Conservation (phyloP, 2,113 vertebrate genomes). For the Albula glossodonta region DNA sequence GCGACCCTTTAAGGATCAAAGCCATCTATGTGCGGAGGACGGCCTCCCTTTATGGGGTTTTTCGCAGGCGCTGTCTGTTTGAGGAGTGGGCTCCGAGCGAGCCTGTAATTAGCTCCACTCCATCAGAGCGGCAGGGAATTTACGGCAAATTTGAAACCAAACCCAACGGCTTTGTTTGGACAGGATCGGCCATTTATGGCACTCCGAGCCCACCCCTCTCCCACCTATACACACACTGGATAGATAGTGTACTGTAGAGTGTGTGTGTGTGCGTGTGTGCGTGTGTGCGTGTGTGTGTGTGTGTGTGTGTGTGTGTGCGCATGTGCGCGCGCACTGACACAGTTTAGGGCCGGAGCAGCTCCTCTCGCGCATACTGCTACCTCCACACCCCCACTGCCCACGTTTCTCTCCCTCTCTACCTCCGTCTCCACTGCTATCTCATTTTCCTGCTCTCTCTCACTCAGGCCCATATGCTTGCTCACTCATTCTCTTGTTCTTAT, state of each 20-base stretch:
- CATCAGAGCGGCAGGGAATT: background rate
- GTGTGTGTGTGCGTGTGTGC: background rate
- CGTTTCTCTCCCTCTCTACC: background rate
- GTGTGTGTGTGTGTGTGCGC: constrained; percentile 2
- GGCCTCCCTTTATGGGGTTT: background rate
- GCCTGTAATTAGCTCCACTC: background rate
- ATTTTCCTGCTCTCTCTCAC: background rate
- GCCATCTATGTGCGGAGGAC: background rate
- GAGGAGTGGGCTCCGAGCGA: background rate
- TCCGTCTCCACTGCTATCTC: background rate
- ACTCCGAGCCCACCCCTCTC: background rate
- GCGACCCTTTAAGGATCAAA: constrained; percentile 3
- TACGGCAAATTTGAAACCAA: background rate
- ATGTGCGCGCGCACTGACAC: constrained; percentile 13
- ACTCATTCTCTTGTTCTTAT: background rate
- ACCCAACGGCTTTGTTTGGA: background rate
- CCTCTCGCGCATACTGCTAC: background rate
- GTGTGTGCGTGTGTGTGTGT: background rate
- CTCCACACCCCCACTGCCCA: background rate
- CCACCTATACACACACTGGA: background rate
- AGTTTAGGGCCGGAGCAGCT: constrained; percentile 28
- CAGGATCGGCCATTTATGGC: background rate
- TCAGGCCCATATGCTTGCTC: background rate
- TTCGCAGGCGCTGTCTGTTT: background rate
- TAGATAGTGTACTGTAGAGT: background rate